Evolutionary conservation across 2,113 vertebrate species (phyloP).

Genomic region (Salvator merianae): DNA sequence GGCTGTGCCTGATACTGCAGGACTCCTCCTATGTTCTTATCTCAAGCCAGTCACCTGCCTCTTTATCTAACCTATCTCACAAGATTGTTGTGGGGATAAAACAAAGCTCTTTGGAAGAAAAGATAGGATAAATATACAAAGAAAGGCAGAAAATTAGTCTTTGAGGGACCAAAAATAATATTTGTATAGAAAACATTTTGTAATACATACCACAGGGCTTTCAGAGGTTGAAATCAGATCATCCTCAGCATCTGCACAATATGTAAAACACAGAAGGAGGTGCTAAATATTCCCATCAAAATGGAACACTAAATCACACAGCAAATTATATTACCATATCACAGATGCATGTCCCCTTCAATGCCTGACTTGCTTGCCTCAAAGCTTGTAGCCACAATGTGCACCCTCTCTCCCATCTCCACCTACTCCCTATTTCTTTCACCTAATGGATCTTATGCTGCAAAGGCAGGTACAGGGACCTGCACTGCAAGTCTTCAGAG

Average conservation of each 20-base stretch:
- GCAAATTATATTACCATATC: not conserved
- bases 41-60: too few relatives aligned
- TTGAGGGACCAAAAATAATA: not conserved
- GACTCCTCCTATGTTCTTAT: too few relatives aligned
- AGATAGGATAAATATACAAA: not conserved
- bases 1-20: too few relatives aligned
- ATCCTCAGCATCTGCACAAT: conserved; percentile 52
- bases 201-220: conserved; percentile 60
- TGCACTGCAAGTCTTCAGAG: conserved; percentile 36
- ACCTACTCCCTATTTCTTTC: not conserved
- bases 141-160: not conserved
- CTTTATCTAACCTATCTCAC: too few relatives aligned
- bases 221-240: conserved; percentile 25
- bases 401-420: conserved; percentile 9
- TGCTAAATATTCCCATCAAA: not conserved
- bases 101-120: too few relatives aligned
- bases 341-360: not conserved
- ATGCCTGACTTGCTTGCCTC: not conserved
- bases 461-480: not conserved
- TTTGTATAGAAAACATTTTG: not conserved
- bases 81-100: too few relatives aligned
- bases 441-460: not conserved
- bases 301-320: not conserved
- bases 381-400: not conserved
- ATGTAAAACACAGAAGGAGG: not conserved